phyloP scores from a whole-genome alignment of 2,888 invertebrate genomes.

The Drosophila fungiperda region DNA sequence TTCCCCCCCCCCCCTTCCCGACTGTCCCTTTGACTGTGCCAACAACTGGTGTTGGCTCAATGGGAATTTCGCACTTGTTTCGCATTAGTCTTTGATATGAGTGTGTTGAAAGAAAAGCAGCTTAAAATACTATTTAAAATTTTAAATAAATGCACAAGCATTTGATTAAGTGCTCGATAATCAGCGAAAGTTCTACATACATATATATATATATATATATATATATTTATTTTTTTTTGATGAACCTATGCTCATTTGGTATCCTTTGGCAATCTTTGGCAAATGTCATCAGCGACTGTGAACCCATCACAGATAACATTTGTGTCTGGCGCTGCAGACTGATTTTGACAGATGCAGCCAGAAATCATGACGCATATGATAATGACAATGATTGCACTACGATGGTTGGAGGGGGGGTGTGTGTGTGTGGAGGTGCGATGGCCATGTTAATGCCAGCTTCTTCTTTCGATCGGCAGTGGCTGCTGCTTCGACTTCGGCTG shows the following conservation, averaged over 20 bases:
- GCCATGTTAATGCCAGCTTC: constrained; percentile 23
- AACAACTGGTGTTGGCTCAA: constrained; percentile 10
- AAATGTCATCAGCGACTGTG: constrained; percentile 58
- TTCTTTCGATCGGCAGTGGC: constrained; percentile 32
- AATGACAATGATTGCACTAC: constrained; percentile 73
- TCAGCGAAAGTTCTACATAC: not conserved
- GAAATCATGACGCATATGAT: constrained; percentile 76
- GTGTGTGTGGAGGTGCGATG: not conserved
- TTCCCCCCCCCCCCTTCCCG: not conserved
- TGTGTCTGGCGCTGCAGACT: constrained; percentile 25
- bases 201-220: too few species aligned
- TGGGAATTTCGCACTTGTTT: constrained; percentile 62
- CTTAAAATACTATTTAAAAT: constrained; percentile 18
- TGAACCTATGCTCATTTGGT: not conserved
- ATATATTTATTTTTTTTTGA: not conserved
- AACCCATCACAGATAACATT: constrained; percentile 26
- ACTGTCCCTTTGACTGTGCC: not conserved
- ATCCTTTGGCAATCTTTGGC: constrained; percentile 22
- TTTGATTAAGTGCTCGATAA: constrained; percentile 4
- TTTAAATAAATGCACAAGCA: constrained; percentile 7
- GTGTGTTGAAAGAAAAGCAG: constrained; percentile 28
- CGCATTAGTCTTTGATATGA: constrained; percentile 53
- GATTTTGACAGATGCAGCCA: constrained; percentile 51
- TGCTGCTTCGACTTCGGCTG: constrained; percentile 25
- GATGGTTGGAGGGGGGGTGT: constrained; percentile 31